Percentiles rank a stretch among this genome's conserved stretches.
Conservation (phyloP, 2,113 vertebrate species). For the Muntiacus muntjak region DNA sequence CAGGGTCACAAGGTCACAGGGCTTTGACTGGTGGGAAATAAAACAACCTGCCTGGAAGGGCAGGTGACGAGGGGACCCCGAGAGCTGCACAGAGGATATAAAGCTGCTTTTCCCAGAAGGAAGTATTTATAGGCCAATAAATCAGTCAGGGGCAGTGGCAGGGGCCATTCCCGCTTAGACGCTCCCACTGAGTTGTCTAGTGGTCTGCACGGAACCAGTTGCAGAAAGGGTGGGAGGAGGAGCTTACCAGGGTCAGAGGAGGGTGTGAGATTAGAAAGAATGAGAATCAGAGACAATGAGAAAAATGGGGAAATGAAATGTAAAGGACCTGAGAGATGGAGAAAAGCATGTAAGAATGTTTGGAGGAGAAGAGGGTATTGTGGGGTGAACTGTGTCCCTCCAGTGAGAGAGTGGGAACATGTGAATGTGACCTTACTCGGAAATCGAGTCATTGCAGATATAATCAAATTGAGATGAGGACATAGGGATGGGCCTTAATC, state of each 20-base stretch:
- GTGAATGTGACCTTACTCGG: not conserved
- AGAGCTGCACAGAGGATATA: not conserved
- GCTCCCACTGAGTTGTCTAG: not conserved
- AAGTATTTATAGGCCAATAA: conserved; percentile 31
- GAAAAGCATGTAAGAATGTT: fast-evolving
- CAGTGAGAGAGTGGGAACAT: too few relatives aligned
- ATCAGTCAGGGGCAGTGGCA: not conserved
- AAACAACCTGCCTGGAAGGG: not conserved
- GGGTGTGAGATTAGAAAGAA: not conserved
- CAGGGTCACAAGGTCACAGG: not conserved
- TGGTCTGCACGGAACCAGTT: not conserved
- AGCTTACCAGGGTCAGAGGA: too few relatives aligned
- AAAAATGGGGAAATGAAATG: not conserved
- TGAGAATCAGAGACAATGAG: not conserved
- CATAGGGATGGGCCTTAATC: fast-evolving
- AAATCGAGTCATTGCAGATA: not conserved
- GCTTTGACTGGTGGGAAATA: not conserved
- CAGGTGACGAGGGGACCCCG: not conserved
- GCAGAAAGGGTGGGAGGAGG: not conserved
- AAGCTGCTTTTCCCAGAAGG: not conserved
- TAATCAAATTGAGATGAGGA: not conserved
- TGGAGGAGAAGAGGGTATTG: too few relatives aligned
- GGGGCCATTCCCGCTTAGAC: not conserved
- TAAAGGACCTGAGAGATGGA: too few relatives aligned
- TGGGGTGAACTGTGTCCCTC: fast-evolving